Evolutionary conservation across 2,888 invertebrate genomes (phyloP), one percentile per base, ranked within the genome.

Genomic region (Dorcus parallelipipedus): DNA sequence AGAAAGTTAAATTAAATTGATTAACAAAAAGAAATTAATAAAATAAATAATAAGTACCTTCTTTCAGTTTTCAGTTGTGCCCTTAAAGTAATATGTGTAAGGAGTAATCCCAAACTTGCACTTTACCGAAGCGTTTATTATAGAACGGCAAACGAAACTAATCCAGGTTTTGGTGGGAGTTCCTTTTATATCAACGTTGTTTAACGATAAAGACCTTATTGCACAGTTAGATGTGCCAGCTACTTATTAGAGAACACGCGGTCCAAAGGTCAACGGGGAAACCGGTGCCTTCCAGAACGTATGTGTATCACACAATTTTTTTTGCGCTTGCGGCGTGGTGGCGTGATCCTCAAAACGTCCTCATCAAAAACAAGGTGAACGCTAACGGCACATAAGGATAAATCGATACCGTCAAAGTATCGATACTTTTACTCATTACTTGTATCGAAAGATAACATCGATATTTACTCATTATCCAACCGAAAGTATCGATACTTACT

Each of bases 281-380:
- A 17, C 45, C 45, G 9, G 45, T 20, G 45, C 14, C 20, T 45
- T 17, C 3, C 9, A 45, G 54, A 42, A 52, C 45, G 45, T 59
- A 59, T 59, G 59, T 62, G 61, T 54, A 62, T 62, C 61, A 62
- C 61, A 59, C 61, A 54, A 62, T 59, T 45, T 52, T 52, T 51
- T 59, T 47, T 49, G 59, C 59, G 52, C 53, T 59, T 49, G 48
- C 59, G 48, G 54, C 53, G 56, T n/a, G 52, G 61, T 62, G 61
- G 61, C 61, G 61, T 62, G 61, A 62, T 62, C 61, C 51, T 47
- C 48, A 3, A 23, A 17, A 3, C 20, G n/a, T 45, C 45, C 45
- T 6, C 45, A 10, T 20, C 45, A 5, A 10, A 41, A 45, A 45
- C 45, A 23, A 17, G 45, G 23, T 20, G 14, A 20, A 9, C 45